Conservation (phyloP, 2,113 vertebrate genomes). For the Tylochromis polylepis region DNA sequence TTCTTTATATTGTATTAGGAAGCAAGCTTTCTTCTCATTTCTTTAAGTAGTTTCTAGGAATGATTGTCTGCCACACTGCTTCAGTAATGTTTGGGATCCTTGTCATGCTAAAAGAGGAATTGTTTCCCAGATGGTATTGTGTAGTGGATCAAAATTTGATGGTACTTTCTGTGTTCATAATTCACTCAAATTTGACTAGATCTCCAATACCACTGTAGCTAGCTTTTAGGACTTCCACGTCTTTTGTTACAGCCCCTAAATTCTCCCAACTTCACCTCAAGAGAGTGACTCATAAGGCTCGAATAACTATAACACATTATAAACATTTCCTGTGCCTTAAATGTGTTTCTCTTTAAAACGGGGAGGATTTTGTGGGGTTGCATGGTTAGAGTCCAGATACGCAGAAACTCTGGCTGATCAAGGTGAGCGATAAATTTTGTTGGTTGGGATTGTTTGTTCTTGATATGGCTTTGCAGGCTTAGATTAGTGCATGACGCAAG, state of each 20-base stretch:
- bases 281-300: not conserved
- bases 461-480: not conserved
- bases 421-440: not conserved
- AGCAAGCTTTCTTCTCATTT: not conserved
- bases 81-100: not conserved
- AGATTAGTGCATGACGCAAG: not conserved
- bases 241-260: not conserved
- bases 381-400: conserved; percentile 43
- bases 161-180: not conserved
- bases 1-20: too few species aligned
- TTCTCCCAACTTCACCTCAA: not conserved
- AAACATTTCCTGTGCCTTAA: not conserved
- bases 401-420: not conserved
- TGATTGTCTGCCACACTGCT: not conserved
- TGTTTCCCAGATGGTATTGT: not conserved
- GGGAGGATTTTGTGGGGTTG: conserved; percentile 16
- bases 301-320: not conserved
- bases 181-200: not conserved
- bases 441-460: not conserved
- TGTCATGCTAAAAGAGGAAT: too few species aligned
- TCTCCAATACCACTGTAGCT: not conserved
- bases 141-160: not conserved
- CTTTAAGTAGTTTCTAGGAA: not conserved
- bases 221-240: not conserved
- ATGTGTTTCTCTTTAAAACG: conserved; percentile 26